Evolutionary conservation across 2,113 vertebrate species (phyloP).

Genomic region (Heloderma charlesbogerti): DNA sequence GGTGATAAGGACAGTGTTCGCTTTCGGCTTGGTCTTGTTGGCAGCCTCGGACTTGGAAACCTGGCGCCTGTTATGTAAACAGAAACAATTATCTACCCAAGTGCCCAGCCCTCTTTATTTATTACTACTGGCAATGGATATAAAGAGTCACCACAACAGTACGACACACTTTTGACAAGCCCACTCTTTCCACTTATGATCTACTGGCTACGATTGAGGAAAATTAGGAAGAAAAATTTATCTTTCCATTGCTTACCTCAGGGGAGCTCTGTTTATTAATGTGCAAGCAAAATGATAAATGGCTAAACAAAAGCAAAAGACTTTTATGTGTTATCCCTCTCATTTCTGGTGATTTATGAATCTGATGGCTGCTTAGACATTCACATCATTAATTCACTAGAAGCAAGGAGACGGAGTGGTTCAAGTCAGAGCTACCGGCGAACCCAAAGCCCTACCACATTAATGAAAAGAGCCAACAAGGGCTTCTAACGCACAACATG

Average conservation of each 20-base stretch:
- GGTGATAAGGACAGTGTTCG: constrained; percentile 94
- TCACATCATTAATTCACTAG: constrained; percentile 90
- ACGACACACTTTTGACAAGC: constrained; percentile 65
- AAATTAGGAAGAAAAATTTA: constrained; percentile 88
- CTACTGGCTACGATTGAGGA: constrained; percentile 79
- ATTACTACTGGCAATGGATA: constrained; percentile 39
- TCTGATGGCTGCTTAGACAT: constrained; percentile 84
- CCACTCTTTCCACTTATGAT: constrained; percentile 77
- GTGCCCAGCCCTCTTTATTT: constrained; percentile 42
- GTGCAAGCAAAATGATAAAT: constrained; percentile 87
- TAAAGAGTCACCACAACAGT: constrained; percentile 52
- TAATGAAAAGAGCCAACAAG: constrained; percentile 54
- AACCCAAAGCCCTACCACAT: constrained; percentile 45
- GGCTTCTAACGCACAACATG: constrained; percentile 26
- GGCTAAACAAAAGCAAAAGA: constrained; percentile 86
- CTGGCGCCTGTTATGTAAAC: constrained; percentile 83
- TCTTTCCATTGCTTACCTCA: constrained; percentile 81
- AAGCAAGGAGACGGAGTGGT: constrained; percentile 77
- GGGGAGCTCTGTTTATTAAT: constrained; percentile 90
- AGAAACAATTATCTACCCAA: constrained; percentile 70
- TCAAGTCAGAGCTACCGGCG: constrained; percentile 66
- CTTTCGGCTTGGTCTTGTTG: constrained; percentile 92
- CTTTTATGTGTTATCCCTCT: constrained; percentile 88
- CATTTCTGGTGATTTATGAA: constrained; percentile 98
- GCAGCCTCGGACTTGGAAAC: constrained; percentile 91